Evolutionary conservation across 2,113 vertebrate species (phyloP).

Genomic region (Probosciger aterrimus): DNA sequence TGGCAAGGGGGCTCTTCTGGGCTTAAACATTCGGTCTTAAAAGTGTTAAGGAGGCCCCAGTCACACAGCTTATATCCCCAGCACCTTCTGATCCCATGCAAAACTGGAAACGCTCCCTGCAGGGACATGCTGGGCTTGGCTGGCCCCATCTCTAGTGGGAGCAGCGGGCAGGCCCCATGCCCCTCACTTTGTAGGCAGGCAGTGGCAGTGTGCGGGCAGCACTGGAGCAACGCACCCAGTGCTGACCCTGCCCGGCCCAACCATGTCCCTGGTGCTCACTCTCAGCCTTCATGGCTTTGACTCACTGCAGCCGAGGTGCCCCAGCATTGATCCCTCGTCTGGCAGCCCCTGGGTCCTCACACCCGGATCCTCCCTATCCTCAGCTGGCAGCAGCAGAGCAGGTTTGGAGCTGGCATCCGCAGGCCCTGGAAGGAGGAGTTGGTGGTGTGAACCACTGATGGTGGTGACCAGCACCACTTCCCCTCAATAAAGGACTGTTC

Average conservation of each 20-base stretch:
- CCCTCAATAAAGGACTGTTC: neutral
- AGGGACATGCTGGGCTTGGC: accelerated
- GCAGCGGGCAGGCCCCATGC: neutral
- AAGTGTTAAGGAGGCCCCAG: neutral
- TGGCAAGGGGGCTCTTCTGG: no score
- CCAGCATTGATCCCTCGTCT: neutral
- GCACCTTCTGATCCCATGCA: neutral
- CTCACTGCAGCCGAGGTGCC: neutral
- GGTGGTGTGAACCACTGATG: neutral
- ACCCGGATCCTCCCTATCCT: neutral
- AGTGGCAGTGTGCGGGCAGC: neutral
- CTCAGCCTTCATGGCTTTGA: neutral
- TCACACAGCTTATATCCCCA: neutral
- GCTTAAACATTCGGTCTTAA: neutral
- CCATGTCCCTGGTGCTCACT: accelerated
- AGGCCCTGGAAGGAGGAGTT: neutral
- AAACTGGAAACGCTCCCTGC: neutral
- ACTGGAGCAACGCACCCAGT: no score
- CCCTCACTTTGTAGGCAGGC: no score
- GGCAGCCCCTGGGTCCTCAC: neutral
- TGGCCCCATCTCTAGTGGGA: no score
- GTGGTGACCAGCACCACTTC: neutral
- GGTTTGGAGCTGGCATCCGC: neutral
- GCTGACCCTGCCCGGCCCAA: neutral
- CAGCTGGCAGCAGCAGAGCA: accelerated